These are phyloP conservation scores for Scomberomorus guttatus DNA, from an alignment of 2,797 vertebrate species.

Conservation along the genomic window DNA sequence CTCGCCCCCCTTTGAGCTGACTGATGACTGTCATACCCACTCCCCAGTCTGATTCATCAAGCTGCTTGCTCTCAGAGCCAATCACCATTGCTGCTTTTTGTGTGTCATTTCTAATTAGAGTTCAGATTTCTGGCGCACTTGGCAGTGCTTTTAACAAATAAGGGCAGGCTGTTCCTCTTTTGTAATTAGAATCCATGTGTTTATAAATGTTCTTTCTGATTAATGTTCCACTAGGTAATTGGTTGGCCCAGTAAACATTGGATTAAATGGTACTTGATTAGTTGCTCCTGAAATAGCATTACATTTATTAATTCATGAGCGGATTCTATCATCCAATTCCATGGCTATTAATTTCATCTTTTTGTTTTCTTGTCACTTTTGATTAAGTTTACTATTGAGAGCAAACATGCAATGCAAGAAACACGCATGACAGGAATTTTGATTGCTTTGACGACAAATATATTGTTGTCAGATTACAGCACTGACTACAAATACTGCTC, in stretches of 20 bases:
- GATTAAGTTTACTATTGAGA: conserved; percentile 57
- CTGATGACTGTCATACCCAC: conserved; percentile 44
- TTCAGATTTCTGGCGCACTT: conserved; percentile 36
- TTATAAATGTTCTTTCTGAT: conserved; percentile 70
- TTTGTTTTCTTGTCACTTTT: conserved; percentile 54
- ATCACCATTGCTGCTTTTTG: conserved; percentile 33
- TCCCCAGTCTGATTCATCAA: conserved; percentile 57
- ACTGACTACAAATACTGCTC: conserved; percentile 4
- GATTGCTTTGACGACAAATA: conserved; percentile 53
- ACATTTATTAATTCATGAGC: conserved; percentile 60
- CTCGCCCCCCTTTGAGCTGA: conserved; percentile 24
- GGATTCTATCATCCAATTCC: conserved; percentile 70
- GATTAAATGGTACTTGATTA: conserved; percentile 73
- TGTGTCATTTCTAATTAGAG: conserved; percentile 55
- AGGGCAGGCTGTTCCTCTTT: conserved; percentile 65
- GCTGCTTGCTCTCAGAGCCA: conserved; percentile 55
- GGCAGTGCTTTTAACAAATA: conserved; percentile 56
- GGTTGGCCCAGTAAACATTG: conserved; percentile 69
- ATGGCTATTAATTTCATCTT: conserved; percentile 59
- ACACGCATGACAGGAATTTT: conserved; percentile 44
- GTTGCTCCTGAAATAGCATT: conserved; percentile 74
- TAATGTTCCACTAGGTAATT: conserved; percentile 71
- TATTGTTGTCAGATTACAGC: conserved; percentile 26
- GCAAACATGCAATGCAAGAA: conserved; percentile 40
- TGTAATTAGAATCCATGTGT: conserved; percentile 71